These are phyloP conservation scores for Peromyscus leucopus DNA, from an alignment of 2,113 vertebrate genomes.

Conservation along the genomic window DNA sequence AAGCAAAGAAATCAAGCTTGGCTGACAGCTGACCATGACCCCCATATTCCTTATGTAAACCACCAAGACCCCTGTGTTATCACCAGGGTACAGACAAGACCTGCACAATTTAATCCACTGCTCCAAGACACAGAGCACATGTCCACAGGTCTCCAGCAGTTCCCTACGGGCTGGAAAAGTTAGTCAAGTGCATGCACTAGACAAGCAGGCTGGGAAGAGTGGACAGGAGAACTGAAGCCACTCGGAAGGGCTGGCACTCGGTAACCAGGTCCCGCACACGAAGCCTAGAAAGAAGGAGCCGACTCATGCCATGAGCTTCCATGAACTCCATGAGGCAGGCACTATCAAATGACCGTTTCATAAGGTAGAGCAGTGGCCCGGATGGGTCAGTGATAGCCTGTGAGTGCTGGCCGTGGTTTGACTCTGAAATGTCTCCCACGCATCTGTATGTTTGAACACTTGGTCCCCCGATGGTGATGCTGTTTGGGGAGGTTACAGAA, in stretches of 20 bases:
- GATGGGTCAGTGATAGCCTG: background rate
- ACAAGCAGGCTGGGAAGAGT: background rate
- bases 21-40: background rate
- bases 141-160: background rate
- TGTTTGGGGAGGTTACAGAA: background rate
- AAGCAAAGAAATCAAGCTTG: background rate
- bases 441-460: background rate
- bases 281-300: background rate
- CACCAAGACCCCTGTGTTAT: background rate
- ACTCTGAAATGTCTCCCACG: background rate
- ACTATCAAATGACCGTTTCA: too few species aligned
- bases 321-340: background rate
- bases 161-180: background rate
- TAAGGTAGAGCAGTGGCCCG: background rate
- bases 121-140: background rate
- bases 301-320: background rate
- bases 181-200: background rate
- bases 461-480: background rate
- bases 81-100: background rate
- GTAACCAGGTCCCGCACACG: rapidly evolving
- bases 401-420: background rate
- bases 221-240: too few species aligned
- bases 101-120: background rate
- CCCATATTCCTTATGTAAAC: background rate
- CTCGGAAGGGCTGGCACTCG: too few species aligned